Base-by-base conservation (phyloP, 2,113 vertebrate species). In the Leuciscus idus region DNA sequence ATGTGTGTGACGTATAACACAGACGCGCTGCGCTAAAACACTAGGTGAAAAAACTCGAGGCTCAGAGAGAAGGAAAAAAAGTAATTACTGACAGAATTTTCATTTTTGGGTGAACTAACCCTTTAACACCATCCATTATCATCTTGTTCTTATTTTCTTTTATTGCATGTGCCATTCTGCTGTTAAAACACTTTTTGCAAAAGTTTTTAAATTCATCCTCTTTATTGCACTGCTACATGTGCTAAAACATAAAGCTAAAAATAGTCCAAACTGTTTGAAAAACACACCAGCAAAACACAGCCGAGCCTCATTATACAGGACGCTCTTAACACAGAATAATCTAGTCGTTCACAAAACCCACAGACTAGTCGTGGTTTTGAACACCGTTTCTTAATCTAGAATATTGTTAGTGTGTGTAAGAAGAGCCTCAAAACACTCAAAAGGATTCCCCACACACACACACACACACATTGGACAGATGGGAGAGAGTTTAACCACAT, bases 401-500 rank as follows among this genome's bases (percentile, higher is more conserved):
- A 8, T 12, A 39, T 15, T 61, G 76, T 72, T 72, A 43, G 19
- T 72, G 36, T 72, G 33, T 12, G 36, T 43, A 23, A 72, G 55
- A 57, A 57, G 19, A 57, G 19, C 55, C 55, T 57, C 55, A 7
- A 57, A 57, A 57, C 55, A 57, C 55, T 21, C 19, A 57, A 8
- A 57, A 21, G 21, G 11, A 75, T 26, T 15, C 39, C 5, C 62
- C 39, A 43, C 7, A 8, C 1, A 6, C 80, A 39, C 6, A 39
- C 7, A 8, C 1, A 39, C 6, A 39, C 7, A 8, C 1, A 8
- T 9, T 30, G 64, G 28, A 59, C 86, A 87, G 86, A 89, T 87
- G 86, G 79, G 46, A 81, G 70, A 82, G 46, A 66, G 55, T 76
- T 81, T 83, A 64, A 79, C 26, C 66, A 61, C 64, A 30, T 48